phyloP scores from a whole-genome alignment of 2,113 vertebrate genomes.

The Polyodon spathula region DNA sequence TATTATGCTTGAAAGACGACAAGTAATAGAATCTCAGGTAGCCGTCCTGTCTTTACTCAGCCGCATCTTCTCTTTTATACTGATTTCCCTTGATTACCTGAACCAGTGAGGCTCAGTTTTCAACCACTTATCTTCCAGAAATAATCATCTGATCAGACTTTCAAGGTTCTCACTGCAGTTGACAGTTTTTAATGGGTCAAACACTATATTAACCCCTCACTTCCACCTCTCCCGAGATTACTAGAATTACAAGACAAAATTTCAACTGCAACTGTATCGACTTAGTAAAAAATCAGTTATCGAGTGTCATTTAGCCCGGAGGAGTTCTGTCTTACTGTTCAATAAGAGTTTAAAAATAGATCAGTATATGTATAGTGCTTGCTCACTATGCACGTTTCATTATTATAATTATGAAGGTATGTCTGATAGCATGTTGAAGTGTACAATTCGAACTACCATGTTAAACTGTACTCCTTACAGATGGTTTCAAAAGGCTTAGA shows the following conservation, averaged over 20 bases:
- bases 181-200: constrained; percentile 53
- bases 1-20: constrained; percentile 83
- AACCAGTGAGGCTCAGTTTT: constrained; percentile 74
- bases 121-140: constrained; percentile 73
- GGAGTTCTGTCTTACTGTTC: no score
- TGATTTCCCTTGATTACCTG: constrained; percentile 77
- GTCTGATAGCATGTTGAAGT: no score
- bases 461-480: no score
- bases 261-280: not conserved
- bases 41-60: constrained; percentile 49
- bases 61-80: constrained; percentile 58
- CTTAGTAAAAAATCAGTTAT: not conserved
- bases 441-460: no score
- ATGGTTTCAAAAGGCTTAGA: no score
- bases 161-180: constrained; percentile 57
- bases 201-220: constrained; percentile 58
- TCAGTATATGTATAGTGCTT: no score
- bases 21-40: constrained; percentile 80
- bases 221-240: constrained; percentile 19
- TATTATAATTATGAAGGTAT: no score
- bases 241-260: not conserved
- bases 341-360: no score
- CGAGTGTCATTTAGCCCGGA: no score
- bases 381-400: no score
- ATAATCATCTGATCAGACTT: constrained; percentile 73